Evolutionary conservation across 2,888 invertebrate genomes (phyloP).

Genomic region (Chaetogeoica ovagalla): DNA sequence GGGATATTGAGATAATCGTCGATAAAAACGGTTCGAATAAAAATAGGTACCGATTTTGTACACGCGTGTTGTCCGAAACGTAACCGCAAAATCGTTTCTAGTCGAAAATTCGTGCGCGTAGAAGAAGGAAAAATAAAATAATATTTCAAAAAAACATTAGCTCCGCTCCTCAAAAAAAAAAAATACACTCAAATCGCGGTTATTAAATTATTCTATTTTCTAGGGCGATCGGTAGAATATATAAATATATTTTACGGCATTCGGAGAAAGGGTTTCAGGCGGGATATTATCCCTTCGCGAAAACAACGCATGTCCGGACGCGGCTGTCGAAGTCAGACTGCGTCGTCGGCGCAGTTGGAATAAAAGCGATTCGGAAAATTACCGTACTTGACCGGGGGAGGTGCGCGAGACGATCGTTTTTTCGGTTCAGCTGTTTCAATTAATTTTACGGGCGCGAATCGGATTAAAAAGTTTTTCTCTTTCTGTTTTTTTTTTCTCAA

Average conservation of each 20-base stretch:
- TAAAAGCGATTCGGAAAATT: slow-evolving; percentile 49
- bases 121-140: too few relatives aligned
- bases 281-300: neutral
- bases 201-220: neutral
- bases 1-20: too few relatives aligned
- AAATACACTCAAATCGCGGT: too few relatives aligned
- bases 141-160: too few relatives aligned
- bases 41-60: too few relatives aligned
- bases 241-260: neutral
- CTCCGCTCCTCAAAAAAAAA: too few relatives aligned
- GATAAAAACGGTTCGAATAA: too few relatives aligned
- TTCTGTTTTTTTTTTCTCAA: too few relatives aligned
- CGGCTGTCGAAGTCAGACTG: slow-evolving; percentile 32
- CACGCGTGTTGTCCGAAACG: too few relatives aligned
- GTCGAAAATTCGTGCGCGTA: too few relatives aligned
- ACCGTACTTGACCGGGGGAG: slow-evolving; percentile 47
- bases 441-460: slow-evolving; percentile 44
- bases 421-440: slow-evolving; percentile 52
- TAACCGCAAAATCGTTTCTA: too few relatives aligned
- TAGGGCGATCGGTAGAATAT: neutral
- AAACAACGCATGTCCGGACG: slow-evolving; percentile 4
- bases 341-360: neutral
- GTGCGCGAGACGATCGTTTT: slow-evolving; percentile 38
- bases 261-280: neutral
- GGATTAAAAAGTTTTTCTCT: slow-evolving; percentile 50